phyloP scores from a whole-genome alignment of 2,888 invertebrate genomes.

The Rotaria magnacalcarata region DNA sequence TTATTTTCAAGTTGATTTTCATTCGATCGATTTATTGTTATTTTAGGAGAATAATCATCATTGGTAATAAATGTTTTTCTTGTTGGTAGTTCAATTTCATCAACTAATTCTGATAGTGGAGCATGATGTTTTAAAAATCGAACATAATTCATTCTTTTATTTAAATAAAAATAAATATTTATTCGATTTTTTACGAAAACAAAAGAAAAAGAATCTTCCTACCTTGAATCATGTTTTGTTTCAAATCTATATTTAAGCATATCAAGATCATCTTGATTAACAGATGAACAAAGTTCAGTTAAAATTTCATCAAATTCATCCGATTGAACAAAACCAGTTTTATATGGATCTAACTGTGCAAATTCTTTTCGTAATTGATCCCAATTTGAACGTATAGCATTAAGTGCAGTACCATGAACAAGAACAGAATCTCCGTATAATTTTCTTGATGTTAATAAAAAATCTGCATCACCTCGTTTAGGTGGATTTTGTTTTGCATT shows the following conservation, averaged over 20 bases:
- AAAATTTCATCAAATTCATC: constrained; percentile 58
- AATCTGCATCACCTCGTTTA: constrained; percentile 56
- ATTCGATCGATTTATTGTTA: background rate
- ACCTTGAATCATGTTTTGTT: constrained; percentile 52
- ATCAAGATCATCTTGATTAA: constrained; percentile 55
- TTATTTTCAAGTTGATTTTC: background rate
- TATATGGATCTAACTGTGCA: constrained; percentile 56
- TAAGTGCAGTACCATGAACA: constrained; percentile 52
- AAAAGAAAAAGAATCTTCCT: constrained; percentile 48
- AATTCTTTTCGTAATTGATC: constrained; percentile 56
- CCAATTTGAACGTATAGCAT: constrained; percentile 19
- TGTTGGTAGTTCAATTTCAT: background rate
- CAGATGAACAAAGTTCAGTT: constrained; percentile 55
- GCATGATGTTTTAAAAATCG: constrained; percentile 58
- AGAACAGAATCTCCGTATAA: constrained; percentile 58
- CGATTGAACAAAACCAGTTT: constrained; percentile 53
- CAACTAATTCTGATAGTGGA: background rate
- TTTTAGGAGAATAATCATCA: background rate
- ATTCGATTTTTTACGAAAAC: too few relatives aligned
- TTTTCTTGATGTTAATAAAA: constrained; percentile 56
- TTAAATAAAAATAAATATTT: background rate
- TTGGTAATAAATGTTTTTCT: background rate
- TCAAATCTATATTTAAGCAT: constrained; percentile 52
- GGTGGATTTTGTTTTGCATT: constrained; percentile 58
- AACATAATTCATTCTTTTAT: constrained; percentile 54